Evolutionary conservation across 2,113 vertebrate genomes (phyloP).

Genomic region (Uria aalge): DNA sequence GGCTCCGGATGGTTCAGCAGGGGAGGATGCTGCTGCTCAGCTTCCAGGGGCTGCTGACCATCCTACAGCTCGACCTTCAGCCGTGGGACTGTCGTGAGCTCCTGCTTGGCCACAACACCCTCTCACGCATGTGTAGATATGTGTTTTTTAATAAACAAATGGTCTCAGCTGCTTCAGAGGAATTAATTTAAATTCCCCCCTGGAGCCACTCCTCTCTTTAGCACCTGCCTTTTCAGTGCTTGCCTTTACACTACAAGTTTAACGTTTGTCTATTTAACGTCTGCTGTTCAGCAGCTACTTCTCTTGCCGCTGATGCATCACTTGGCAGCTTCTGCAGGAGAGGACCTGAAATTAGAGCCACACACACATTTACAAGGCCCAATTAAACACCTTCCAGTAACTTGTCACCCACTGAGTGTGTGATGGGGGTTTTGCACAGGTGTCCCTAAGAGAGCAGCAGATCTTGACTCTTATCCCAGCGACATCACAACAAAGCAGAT

Average conservation of each 20-base stretch:
- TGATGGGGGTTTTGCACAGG: background rate
- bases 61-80: background rate
- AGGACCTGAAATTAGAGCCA: background rate
- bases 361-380: background rate
- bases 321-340: background rate
- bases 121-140: fast-evolving
- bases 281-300: background rate
- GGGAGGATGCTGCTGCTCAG: background rate
- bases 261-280: background rate
- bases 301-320: background rate
- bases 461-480: background rate
- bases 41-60: background rate
- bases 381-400: background rate
- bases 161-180: background rate
- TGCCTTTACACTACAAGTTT: background rate
- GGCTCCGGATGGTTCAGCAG: background rate
- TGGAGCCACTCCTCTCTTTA: background rate
- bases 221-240: background rate
- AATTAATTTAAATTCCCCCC: background rate
- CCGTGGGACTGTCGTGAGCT: background rate
- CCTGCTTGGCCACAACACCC: background rate
- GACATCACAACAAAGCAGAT: background rate
- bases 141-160: background rate
- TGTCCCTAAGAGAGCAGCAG: background rate
- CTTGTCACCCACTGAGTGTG: background rate